phyloP scores from a whole-genome alignment of 1,140 invertebrate genomes.

The Rhizoglyphus robini region DNA sequence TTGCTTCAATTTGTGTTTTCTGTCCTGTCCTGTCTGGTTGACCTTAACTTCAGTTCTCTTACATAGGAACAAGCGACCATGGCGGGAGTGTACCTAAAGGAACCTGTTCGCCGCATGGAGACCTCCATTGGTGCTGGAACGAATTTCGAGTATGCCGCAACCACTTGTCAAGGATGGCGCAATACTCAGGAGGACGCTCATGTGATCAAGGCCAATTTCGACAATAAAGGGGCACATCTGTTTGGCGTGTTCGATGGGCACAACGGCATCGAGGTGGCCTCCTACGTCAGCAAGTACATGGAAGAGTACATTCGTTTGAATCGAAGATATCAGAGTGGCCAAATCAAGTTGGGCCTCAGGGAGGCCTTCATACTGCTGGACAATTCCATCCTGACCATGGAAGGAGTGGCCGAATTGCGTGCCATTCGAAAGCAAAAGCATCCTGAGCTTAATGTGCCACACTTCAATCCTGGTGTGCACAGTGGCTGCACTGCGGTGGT shows the following conservation, averaged over 20 bases:
- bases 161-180: slow-evolving; percentile 9
- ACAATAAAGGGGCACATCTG: background rate
- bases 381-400: background rate
- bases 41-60: too few relatives aligned
- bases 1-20: too few relatives aligned
- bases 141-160: background rate
- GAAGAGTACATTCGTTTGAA: background rate
- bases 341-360: slow-evolving; percentile 3
- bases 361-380: slow-evolving; percentile 10
- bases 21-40: too few relatives aligned
- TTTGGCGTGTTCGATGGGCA: slow-evolving; percentile 17
- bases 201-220: background rate
- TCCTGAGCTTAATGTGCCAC: background rate
- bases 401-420: background rate
- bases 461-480: slow-evolving; percentile 58
- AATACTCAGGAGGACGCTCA: slow-evolving; percentile 14
- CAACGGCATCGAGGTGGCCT: slow-evolving; percentile 8
- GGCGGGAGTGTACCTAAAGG: background rate
- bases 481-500: slow-evolving; percentile 91
- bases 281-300: background rate
- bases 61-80: background rate
- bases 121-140: background rate
- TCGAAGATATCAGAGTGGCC: slow-evolving; percentile 5
- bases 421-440: background rate
- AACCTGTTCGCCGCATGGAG: background rate